These are phyloP conservation scores for Digitonthophagus gazella DNA, from an alignment of 2,888 invertebrate genomes.

Conservation along the genomic window DNA sequence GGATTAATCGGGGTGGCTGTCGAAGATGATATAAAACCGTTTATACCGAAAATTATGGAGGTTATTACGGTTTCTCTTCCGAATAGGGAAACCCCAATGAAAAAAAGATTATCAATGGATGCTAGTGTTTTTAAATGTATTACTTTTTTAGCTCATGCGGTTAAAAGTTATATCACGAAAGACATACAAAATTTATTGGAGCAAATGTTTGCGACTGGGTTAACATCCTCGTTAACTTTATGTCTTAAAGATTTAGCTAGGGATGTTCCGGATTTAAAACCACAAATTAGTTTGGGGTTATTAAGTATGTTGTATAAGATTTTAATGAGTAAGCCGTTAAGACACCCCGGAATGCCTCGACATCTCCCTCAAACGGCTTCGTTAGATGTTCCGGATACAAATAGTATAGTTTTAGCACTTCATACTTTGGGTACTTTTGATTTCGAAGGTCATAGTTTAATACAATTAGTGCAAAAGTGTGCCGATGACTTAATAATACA, in stretches of 20 bases:
- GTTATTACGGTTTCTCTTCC: conserved; percentile 54
- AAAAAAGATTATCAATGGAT: conserved; percentile 73
- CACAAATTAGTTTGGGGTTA: conserved; percentile 89
- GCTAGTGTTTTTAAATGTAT: conserved; percentile 92
- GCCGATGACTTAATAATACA: conserved; percentile 88
- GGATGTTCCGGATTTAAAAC: conserved; percentile 82
- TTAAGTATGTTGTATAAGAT: conserved; percentile 88
- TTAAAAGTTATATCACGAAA: conserved; percentile 71
- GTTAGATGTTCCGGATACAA: conserved; percentile 67
- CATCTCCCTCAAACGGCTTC: conserved; percentile 54
- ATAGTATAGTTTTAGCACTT: conserved; percentile 86
- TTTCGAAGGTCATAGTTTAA: conserved; percentile 87
- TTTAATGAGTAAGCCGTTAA: conserved; percentile 81
- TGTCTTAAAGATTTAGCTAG: conserved; percentile 87
- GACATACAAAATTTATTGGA: conserved; percentile 85
- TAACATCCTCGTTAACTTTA: conserved; percentile 87
- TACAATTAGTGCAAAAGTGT: conserved; percentile 90
- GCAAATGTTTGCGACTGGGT: conserved; percentile 88
- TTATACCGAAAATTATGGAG: conserved; percentile 83
- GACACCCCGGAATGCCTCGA: conserved; percentile 74
- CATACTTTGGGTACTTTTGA: conserved; percentile 82
- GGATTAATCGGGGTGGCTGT: conserved; percentile 86
- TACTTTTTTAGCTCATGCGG: conserved; percentile 82
- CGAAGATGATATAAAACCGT: conserved; percentile 73
- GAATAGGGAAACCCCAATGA: conserved; percentile 71